Percentiles rank a stretch among this genome's conserved stretches.
Conservation (phyloP, 2,113 vertebrate species). For the Colinus virginianus region DNA sequence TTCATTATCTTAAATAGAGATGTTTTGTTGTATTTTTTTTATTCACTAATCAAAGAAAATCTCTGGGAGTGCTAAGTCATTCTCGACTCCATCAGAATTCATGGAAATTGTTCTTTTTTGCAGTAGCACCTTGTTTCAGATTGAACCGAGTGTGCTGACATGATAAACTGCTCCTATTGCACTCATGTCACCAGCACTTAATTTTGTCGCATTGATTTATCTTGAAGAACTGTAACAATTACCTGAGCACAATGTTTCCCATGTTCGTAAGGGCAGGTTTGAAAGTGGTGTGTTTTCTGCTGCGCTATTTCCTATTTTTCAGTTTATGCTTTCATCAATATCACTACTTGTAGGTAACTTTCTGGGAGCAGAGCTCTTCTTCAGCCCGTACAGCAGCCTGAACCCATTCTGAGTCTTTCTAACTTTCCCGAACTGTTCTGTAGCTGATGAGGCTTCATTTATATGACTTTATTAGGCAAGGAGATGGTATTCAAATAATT, state of each 20-base stretch:
- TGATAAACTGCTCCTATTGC: slow-evolving; percentile 39
- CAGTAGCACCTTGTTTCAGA: not conserved
- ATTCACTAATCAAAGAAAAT: slow-evolving; percentile 1
- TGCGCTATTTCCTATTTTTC: not conserved
- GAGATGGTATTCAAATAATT: not conserved
- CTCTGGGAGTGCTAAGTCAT: not conserved
- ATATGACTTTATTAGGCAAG: not conserved
- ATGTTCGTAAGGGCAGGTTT: not conserved
- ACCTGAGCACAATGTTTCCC: not conserved
- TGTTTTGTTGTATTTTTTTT: not conserved
- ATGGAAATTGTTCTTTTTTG: not conserved
- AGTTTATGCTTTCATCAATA: not conserved
- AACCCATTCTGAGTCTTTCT: not conserved
- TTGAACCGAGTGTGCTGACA: not conserved
- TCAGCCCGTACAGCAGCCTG: not conserved
- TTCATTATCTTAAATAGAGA: slow-evolving; percentile 18
- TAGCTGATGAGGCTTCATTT: not conserved
- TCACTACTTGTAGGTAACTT: not conserved
- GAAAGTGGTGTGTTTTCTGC: not conserved
- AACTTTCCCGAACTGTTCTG: not conserved
- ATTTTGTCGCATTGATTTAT: slow-evolving; percentile 48
- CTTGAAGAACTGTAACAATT: slow-evolving; percentile 20
- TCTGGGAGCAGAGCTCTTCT: not conserved
- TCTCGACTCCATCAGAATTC: slow-evolving; percentile 20
- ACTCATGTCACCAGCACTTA: slow-evolving; percentile 21